Evolutionary conservation across 2,797 vertebrate genomes (phyloP), one percentile per base, ranked within the genome.

Genomic region (Pipistrellus pipistrellus): DNA sequence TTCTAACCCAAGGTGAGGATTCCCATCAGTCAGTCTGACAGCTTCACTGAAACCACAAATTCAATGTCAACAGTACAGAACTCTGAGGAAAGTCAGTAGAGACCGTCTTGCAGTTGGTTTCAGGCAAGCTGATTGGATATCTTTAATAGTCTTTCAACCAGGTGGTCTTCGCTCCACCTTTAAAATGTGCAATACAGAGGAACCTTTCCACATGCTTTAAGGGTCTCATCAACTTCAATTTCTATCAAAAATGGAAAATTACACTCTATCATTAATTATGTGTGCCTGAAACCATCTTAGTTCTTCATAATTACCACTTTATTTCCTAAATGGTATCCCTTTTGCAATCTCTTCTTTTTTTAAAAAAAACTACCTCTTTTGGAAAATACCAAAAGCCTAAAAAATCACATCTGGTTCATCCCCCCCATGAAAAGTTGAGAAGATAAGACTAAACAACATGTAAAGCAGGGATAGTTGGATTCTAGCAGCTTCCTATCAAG

Each of bases 271-370:
- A 57, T 46, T 23, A 73, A 64, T 72, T 59, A 6, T 91, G 55
- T 66, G 48, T 46, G 13, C 23, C 14, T 38, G 55, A 86, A 77
- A 82, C 30, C 69, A 77, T 69, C 21, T 81, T 81, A 51, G 48
- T 73, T 91, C 30, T 73, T 57, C 78, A n/a, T 66, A 62, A 82
- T 51, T 53, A 64, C 7, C 12, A 25, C 12, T 72, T 59, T 3
- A n/a, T 86, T 91, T 94, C 46, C 68, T 78, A 92, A 90, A 35
- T 38, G 15, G 5, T 68, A 75, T 64, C n/a, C 18, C 17, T 62
- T 90, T 86, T 30, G 55, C 72, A 69, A 51, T 44, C 6, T 55
- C 72, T 86, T 82, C 12, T 92, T 82, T 77, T 57, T 8, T 17
- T 12, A 7, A 41, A 64, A 68, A 64, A 53, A 64, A 53, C 18